These are phyloP conservation scores for Tolypeutes matacus DNA, from an alignment of 2,797 vertebrate species.

Conservation along the genomic window DNA sequence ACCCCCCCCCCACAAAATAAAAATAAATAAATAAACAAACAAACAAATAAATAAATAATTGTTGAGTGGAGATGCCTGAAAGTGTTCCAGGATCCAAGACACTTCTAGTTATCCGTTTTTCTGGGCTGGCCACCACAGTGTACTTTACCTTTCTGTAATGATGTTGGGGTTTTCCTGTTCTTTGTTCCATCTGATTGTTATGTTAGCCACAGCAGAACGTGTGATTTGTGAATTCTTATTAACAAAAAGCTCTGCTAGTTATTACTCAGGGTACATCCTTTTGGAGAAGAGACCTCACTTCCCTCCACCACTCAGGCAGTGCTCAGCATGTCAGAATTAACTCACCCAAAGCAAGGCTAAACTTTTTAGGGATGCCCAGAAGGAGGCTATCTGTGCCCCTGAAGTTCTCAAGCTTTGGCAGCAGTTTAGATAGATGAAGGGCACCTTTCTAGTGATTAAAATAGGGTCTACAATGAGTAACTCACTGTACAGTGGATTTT, in stretches of 20 bases:
- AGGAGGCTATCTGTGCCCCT: too few species aligned
- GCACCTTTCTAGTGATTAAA: background rate
- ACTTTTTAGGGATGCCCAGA: too few species aligned
- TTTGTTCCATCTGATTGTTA: background rate
- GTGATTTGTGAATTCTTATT: background rate
- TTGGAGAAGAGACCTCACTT: background rate
- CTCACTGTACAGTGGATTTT: constrained; percentile 14
- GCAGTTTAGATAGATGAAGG: background rate
- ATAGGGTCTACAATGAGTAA: background rate
- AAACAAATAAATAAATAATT: background rate
- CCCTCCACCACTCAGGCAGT: background rate
- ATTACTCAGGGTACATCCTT: background rate
- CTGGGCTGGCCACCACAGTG: background rate
- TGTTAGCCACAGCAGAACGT: too few species aligned
- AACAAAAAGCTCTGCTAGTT: background rate
- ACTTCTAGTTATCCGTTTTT: background rate
- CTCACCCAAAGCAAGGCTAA: too few species aligned
- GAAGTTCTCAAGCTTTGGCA: too few species aligned
- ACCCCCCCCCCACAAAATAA: too few species aligned
- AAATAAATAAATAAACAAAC: too few species aligned
- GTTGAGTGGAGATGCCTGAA: background rate
- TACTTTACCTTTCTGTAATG: background rate
- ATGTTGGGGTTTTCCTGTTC: background rate
- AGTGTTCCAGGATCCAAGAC: background rate
- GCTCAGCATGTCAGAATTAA: too few species aligned